Percentiles rank a stretch among this genome's conserved stretches.
These are phyloP conservation scores for Collichthys lucidus DNA, from an alignment of 2,113 vertebrate genomes.

Conservation along the genomic window DNA sequence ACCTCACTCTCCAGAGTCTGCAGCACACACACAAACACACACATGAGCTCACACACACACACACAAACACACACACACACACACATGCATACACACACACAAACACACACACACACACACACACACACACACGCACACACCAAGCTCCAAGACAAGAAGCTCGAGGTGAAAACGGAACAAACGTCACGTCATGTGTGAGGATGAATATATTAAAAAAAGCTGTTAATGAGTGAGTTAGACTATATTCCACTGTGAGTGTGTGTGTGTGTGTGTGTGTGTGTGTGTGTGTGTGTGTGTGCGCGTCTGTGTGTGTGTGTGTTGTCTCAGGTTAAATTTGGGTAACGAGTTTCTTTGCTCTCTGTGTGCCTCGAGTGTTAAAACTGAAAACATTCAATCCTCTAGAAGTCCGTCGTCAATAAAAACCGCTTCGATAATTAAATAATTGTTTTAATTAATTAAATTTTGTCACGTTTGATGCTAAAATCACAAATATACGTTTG, in stretches of 20 bases:
- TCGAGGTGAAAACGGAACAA: conserved; percentile 15
- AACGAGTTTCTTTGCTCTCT: conserved; percentile 50
- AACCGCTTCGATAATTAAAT: no score
- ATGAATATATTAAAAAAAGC: conserved; percentile 56
- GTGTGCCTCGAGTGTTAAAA: not conserved
- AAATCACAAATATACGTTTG: no score
- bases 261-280: not conserved
- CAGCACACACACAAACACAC: conserved; percentile 16
- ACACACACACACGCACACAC: conserved; percentile 18
- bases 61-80: no score
- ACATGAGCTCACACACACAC: no score
- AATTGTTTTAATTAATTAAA: no score
- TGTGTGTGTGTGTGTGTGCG: conserved; percentile 5
- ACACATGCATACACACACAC: no score
- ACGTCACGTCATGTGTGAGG: conserved; percentile 33
- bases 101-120: conserved; percentile 31
- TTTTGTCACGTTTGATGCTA: no score
- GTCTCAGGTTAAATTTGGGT: conserved; percentile 44
- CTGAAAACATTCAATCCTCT: not conserved
- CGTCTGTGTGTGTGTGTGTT: no score
- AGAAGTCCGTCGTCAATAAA: not conserved
- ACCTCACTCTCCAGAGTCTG: conserved; percentile 64
- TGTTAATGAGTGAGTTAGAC: conserved; percentile 63
- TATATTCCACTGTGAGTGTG: conserved; percentile 46
- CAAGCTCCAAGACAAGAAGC: conserved; percentile 15